A percentile compares a stretch with the other conserved stretches of the same genome.
Conservation (phyloP, 2,797 vertebrate species). For the Macropus fuliginosus region DNA sequence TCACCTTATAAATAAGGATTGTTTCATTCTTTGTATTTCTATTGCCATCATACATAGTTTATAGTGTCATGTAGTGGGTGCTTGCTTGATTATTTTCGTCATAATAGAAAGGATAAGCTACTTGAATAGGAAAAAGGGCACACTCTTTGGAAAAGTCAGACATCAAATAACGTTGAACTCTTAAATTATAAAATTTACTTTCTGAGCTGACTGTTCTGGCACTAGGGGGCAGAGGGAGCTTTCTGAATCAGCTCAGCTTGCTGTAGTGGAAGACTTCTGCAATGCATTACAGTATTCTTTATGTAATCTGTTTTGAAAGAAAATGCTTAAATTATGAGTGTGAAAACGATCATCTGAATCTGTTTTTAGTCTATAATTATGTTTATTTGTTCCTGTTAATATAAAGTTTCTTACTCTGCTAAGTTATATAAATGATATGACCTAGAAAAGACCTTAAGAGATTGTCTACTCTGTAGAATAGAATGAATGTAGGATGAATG, state of each 20-base stretch:
- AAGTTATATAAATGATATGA: neutral
- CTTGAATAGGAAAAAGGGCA: neutral
- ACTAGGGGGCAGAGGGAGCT: constrained; percentile 73
- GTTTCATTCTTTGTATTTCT: neutral
- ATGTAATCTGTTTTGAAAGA: constrained; percentile 38
- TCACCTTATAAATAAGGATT: neutral
- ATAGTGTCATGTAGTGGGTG: neutral
- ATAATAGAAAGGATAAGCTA: neutral
- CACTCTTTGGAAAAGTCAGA: neutral
- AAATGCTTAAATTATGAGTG: constrained; percentile 24
- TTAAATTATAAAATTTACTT: neutral
- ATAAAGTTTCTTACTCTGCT: constrained; percentile 39
- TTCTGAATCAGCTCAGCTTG: constrained; percentile 24
- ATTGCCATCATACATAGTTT: neutral
- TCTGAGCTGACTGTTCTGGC: constrained; percentile 43
- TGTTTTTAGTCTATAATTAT: constrained; percentile 12
- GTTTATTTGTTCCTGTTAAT: constrained; percentile 19
- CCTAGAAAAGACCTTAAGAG: neutral
- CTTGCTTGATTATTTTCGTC: neutral
- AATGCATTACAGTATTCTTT: neutral
- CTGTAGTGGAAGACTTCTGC: neutral
- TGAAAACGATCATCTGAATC: constrained; percentile 22
- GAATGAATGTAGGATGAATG: neutral
- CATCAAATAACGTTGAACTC: too few relatives aligned
- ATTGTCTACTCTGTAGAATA: neutral